Evolutionary conservation across 64 coral and sea anemone genomes (phyloP).

Genomic region (Anthopleura sola): DNA sequence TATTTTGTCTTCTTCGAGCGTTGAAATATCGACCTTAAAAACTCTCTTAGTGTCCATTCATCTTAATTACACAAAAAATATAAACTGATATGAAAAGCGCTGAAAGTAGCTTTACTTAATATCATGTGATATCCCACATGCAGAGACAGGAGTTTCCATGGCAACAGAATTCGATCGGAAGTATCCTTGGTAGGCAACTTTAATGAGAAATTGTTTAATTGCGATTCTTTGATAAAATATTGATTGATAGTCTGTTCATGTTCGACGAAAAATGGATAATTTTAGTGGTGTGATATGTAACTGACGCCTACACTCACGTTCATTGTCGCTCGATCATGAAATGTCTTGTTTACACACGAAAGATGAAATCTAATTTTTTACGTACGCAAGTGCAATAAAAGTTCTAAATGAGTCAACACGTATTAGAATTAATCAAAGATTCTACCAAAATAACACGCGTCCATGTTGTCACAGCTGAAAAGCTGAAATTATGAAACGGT

Average conservation of each 20-base stretch:
- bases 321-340: background rate
- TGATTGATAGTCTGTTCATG: background rate
- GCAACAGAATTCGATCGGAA: background rate
- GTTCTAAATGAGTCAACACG: background rate
- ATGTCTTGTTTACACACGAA: background rate
- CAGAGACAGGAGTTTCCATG: background rate
- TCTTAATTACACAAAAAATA: too few species aligned
- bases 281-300: background rate
- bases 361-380: background rate
- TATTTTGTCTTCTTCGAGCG: too few species aligned
- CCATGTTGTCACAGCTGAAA: background rate
- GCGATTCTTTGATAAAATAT: background rate
- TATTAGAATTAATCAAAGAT: background rate
- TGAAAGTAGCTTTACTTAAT: too few species aligned
- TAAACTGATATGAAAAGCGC: too few species aligned
- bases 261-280: background rate
- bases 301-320: background rate
- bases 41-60: too few species aligned
- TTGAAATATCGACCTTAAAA: too few species aligned
- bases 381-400: background rate
- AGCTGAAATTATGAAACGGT: background rate
- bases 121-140: too few species aligned
- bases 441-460: background rate
- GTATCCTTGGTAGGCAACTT: background rate
- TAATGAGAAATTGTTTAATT: background rate